Evolutionary conservation across 2,797 vertebrate genomes (phyloP), one percentile per base, ranked within the genome.

Genomic region (Natrix natrix): DNA sequence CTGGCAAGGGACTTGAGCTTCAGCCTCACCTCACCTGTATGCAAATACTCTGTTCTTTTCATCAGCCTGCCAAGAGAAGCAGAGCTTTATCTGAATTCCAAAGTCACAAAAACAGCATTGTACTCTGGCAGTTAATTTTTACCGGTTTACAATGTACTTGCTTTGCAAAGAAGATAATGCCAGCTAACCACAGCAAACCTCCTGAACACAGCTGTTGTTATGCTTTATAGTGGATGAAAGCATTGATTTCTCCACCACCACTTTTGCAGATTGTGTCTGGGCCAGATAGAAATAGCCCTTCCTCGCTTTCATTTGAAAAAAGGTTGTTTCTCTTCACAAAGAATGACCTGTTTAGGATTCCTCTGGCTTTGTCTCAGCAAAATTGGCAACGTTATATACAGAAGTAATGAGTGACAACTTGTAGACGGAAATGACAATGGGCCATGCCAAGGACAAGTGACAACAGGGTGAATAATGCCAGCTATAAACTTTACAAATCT

Each of bases 121-220:
- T 98, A 96, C 97, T 87, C 95, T 55, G 95, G 97, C 97, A 98
- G 98, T 98, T 98, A 98, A 98, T 98, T 98, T 98, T 98, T 98
- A 97, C 97, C 95, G 95, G 93, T 96, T 97, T 96, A 97, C 96
- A 95, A 94, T 92, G 93, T 86, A 16, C 93, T 95, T 95, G 91
- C 95, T 95, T 91, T 88, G 90, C 93, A 94, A 92, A 90, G 55
- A 95, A 96, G 95, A 96, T 96, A 97, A 96, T 95, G 95, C 93
- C 95, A 96, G 86, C 94, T 92, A 93, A 96, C 91, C 94, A 92
- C 86, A 60, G 93, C 93, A 95, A 94, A 96, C 95, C 94, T 96
- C 96, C 94, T 96, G 93, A 95, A 88, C 92, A 92, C 94, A 96
- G 95, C 94, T 97, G 93, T 94, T 96, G 93, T 94, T 95, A 52